Percentiles rank a stretch among this genome's conserved stretches.
Evolutionary conservation across 2,113 vertebrate species (phyloP).

Genomic region (Erinaceus europaeus): DNA sequence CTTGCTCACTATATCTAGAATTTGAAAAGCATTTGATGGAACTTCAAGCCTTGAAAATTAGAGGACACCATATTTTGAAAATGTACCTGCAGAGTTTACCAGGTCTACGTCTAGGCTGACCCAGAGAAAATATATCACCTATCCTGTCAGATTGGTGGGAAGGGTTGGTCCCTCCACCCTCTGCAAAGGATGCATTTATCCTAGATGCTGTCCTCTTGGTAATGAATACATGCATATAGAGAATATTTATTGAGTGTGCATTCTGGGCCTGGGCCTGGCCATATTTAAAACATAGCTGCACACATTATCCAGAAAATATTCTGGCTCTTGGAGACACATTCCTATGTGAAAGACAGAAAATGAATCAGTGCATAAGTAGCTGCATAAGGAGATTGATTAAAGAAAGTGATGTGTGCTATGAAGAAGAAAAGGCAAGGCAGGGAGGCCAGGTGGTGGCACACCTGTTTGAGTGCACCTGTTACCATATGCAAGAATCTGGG

Average conservation of each 20-base stretch:
- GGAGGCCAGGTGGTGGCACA: no score
- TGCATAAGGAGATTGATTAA: not conserved
- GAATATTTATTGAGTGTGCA: not conserved
- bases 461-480: no score
- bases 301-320: no score
- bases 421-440: no score
- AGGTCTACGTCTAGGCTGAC: not conserved
- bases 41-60: not conserved
- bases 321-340: no score
- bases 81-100: not conserved
- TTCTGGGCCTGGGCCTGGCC: not conserved
- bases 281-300: no score
- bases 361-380: no score
- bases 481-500: no score
- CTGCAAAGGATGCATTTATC: not conserved
- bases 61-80: not conserved
- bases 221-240: not conserved
- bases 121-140: not conserved
- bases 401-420: fast-evolving
- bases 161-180: no score
- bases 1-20: not conserved
- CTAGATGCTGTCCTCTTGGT: not conserved
- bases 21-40: not conserved
- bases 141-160: fast-evolving
- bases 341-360: not conserved